These are phyloP conservation scores for Callipepla squamata DNA, from an alignment of 2,113 vertebrate species.

Conservation along the genomic window DNA sequence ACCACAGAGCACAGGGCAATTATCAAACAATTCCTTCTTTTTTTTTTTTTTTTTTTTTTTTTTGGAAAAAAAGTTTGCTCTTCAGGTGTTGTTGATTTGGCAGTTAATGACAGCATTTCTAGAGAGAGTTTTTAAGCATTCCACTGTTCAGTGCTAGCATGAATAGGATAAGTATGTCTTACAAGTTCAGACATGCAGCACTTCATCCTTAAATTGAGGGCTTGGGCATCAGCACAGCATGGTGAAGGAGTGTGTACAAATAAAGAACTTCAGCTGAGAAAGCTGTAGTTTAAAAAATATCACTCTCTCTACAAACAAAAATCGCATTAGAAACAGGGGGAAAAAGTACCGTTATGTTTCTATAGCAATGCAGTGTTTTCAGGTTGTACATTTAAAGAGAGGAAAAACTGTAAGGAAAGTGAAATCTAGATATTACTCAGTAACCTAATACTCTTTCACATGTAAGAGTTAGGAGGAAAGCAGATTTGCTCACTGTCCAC, in stretches of 20 bases:
- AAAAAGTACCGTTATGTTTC: neutral
- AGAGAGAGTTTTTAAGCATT: neutral
- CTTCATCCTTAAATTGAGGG: neutral
- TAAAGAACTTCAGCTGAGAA: neutral
- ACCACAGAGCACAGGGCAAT: neutral
- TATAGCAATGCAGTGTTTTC: neutral
- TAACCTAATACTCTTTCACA: neutral
- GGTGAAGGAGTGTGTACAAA: neutral
- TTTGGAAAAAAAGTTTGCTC: neutral
- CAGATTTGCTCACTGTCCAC: neutral
- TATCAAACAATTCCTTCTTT: neutral
- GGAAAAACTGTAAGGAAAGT: neutral
- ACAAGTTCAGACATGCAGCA: neutral
- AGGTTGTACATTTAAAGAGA: neutral
- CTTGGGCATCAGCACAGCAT: rapidly evolving
- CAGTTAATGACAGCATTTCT: neutral
- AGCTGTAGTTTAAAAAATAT: neutral
- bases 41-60: neutral
- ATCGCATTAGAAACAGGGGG: neutral
- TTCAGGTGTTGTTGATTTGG: neutral
- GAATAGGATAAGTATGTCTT: neutral
- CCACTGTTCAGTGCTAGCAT: neutral
- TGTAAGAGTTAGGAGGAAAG: neutral
- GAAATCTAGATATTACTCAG: neutral
- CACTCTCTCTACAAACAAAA: neutral